Base-by-base conservation (phyloP, 2,797 vertebrate genomes). In the Lagodon rhomboides region DNA sequence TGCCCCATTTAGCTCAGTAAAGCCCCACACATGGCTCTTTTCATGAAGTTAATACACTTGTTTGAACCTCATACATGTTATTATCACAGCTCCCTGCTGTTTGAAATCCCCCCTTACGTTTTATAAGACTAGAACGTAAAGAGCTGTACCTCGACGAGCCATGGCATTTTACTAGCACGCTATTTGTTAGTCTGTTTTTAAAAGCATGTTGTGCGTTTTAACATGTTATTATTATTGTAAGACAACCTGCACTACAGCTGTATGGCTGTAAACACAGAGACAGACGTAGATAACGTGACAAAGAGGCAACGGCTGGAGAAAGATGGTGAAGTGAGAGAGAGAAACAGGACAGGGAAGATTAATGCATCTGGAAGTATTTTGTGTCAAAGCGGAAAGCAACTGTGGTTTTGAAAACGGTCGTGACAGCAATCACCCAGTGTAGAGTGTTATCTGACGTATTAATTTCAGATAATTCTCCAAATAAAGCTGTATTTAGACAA, bases 351-450 rank as follows among this genome's bases (percentile, higher is more conserved):
- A 30, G 27, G 47, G 44, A 47, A 47, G 27, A 70, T 38, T 43
- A 27, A 69, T 23, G 41, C 25, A 89, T 91, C 88, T 96, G 93
- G 92, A 94, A 95, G 79, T 78, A 76, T 75, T 94, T 95, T 88
- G 73, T 80, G 74, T 81, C 87, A 76, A 69, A 88, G 83, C 87
- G 86, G 69, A 90, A 87, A 87, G 73, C 44, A 82, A 83, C 73
- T 71, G 76, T 70, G 62, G 72, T 71, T 81, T 65, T 73, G 73
- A 87, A 80, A n/a, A 54, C 70, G 87, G 78, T 79, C 56, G 30
- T 91, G 87, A 91, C 83, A 87, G 61, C 65, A 86, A 89, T 84
- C 77, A 81, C 67, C 68, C 38, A 80, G 69, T 85, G 74, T 49
- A 71, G 62, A 73, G 69, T 68, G 85, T 91, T 87, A 87, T 91